These are phyloP conservation scores for Elysia crispata DNA, from an alignment of 2,888 invertebrate genomes.

Conservation along the genomic window DNA sequence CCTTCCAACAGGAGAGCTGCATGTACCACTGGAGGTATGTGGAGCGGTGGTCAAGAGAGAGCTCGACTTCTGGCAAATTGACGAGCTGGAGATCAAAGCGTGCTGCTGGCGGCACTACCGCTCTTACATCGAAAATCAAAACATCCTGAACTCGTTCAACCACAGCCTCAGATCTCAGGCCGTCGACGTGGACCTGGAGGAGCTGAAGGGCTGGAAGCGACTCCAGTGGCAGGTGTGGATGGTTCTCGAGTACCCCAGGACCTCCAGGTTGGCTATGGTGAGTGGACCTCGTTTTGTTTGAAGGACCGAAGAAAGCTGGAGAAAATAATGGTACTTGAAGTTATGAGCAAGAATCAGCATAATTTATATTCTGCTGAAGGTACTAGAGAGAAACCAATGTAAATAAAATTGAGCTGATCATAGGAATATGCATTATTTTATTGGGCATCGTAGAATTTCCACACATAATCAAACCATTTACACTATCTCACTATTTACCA, in stretches of 20 bases:
- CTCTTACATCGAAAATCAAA: conserved; percentile 74
- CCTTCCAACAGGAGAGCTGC: conserved; percentile 73
- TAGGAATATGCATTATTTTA: no score
- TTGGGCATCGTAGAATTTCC: no score
- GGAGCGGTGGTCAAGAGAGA: conserved; percentile 76
- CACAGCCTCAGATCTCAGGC: conserved; percentile 69
- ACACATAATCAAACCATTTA: no score
- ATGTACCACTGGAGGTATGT: conserved; percentile 76
- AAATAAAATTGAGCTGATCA: no score
- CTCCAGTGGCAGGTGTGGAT: conserved; percentile 74
- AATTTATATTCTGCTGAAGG: no score
- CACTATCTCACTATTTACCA: no score
- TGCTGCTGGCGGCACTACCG: conserved; percentile 76
- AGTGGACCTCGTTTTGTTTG: not conserved
- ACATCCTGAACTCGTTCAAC: conserved; percentile 73
- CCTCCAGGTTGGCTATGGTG: conserved; percentile 73
- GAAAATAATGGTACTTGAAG: not conserved
- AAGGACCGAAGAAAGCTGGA: not conserved
- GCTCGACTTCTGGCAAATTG: conserved; percentile 76
- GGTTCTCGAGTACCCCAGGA: conserved; percentile 74
- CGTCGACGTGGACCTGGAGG: conserved; percentile 63
- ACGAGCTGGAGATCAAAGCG: conserved; percentile 73
- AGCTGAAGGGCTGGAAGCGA: conserved; percentile 69
- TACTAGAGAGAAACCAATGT: no score
- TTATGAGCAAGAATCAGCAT: no score